Conservation (phyloP, 2,888 invertebrate genomes). For the Lysandra bellargus region DNA sequence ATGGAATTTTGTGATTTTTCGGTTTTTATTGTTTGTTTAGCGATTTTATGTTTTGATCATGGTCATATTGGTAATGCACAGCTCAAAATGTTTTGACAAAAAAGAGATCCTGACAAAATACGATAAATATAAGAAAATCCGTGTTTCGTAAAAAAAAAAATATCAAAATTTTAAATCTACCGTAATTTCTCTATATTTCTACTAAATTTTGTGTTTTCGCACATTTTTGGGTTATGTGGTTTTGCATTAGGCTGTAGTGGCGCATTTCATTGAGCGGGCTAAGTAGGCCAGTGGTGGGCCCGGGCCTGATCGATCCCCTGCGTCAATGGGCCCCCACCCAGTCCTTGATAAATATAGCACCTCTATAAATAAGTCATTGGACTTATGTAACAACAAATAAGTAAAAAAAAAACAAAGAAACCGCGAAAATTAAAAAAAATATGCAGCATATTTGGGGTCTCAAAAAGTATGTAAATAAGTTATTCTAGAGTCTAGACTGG, state of each 20-base stretch:
- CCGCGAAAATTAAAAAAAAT: background rate
- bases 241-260: slow-evolving; percentile 43
- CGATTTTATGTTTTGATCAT: background rate
- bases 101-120: no score
- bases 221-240: slow-evolving; percentile 10
- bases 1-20: background rate
- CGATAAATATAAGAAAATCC: no score
- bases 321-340: slow-evolving; percentile 57
- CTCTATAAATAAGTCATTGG: slow-evolving; percentile 59
- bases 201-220: background rate
- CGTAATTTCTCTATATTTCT: background rate
- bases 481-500: no score
- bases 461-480: background rate
- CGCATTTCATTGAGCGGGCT: slow-evolving; percentile 66
- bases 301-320: slow-evolving; percentile 63
- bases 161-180: background rate
- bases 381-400: slow-evolving; percentile 15
- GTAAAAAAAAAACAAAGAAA: background rate
- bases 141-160: no score
- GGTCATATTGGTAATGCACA: background rate
- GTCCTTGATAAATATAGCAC: slow-evolving; percentile 44
- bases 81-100: no score
- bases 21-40: background rate
- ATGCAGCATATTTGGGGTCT: background rate
- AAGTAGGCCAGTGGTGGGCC: slow-evolving; percentile 68